These are phyloP conservation scores for Brenthis daphne DNA, from an alignment of 2,888 invertebrate species.

Conservation along the genomic window DNA sequence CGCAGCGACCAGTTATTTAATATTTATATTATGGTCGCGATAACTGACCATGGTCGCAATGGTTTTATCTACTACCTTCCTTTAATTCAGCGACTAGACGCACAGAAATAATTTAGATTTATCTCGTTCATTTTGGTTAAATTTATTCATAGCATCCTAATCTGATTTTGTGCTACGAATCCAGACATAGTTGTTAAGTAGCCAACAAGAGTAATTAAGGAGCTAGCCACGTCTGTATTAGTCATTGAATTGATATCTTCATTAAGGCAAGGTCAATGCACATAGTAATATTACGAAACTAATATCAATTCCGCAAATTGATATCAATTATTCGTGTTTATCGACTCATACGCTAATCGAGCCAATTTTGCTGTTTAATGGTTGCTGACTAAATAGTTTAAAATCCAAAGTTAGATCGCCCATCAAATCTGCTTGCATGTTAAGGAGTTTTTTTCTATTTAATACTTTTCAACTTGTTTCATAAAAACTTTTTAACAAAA, in stretches of 20 bases:
- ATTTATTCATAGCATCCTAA: conserved; percentile 28
- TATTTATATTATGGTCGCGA: no score
- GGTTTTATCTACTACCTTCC: background rate
- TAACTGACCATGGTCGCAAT: no score
- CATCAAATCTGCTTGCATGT: no score
- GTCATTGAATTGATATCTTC: conserved; percentile 9
- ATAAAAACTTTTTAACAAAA: no score
- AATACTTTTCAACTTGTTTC: no score
- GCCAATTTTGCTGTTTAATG: no score
- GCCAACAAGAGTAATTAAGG: conserved; percentile 40
- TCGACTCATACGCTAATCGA: no score
- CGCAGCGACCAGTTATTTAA: no score
- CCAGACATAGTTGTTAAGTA: conserved; percentile 41
- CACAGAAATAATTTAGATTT: conserved; percentile 9
- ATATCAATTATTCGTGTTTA: no score
- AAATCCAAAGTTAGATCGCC: no score
- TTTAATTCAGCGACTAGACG: conserved; percentile 1
- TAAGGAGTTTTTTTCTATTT: no score
- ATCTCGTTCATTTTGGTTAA: conserved; percentile 13
- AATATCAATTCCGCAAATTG: background rate
- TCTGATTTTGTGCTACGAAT: conserved; percentile 39
- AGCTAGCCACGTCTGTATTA: conserved; percentile 22
- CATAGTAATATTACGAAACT: background rate
- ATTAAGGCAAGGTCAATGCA: background rate
- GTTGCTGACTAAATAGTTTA: no score